Base-by-base conservation (phyloP, 2,113 vertebrate species). In the Petromus typicus region DNA sequence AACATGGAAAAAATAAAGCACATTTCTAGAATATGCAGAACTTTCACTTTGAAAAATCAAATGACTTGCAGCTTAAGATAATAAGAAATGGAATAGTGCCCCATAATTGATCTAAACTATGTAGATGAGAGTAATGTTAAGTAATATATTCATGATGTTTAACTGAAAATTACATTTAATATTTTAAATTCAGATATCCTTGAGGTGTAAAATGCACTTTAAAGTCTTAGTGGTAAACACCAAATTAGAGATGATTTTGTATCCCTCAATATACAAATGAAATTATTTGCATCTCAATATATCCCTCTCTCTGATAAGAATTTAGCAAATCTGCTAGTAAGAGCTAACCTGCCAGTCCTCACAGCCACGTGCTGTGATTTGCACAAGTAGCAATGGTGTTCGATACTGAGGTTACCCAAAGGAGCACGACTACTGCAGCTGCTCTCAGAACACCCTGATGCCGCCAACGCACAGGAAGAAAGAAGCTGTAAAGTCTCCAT, bases 271-370 rank as follows among this genome's bases (percentile, higher is more conserved):
- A 83, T 43, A 67, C 11, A 91, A 32, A 64, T 82, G 22, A 86
- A 85, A 96, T 91, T 83, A 86, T 91, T 91, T 89, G 71, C 6
- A 83, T 78, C 61, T 79, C 32, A 69, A 86, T 93, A n/a, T 71
- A 14, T 0, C 32, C 54, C 48, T 91, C 7, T 37, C 20, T 89
- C 7, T 86, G 25, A 76, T 64, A 78, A 69, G 32, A 30, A 66
- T 73, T 37, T 78, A 80, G 18, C 18, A 67, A 85, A 57, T 80
- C 4, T 56, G 22, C 87, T 84, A 56, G 16, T 56, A 14, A 16
- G 54, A 56, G 3, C 16, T 56, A 56, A 56, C 54, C 16, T 56
- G 8, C 54, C 54, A 56, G 54, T 51, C 11, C 54, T 56, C 54
- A 56, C 54, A 56, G 54, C 16, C 11, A 13, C 14, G 11, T 11